Percentiles rank a stretch among this genome's conserved stretches.
Conservation (phyloP, 2,113 vertebrate species). For the Lycaon pictus region DNA sequence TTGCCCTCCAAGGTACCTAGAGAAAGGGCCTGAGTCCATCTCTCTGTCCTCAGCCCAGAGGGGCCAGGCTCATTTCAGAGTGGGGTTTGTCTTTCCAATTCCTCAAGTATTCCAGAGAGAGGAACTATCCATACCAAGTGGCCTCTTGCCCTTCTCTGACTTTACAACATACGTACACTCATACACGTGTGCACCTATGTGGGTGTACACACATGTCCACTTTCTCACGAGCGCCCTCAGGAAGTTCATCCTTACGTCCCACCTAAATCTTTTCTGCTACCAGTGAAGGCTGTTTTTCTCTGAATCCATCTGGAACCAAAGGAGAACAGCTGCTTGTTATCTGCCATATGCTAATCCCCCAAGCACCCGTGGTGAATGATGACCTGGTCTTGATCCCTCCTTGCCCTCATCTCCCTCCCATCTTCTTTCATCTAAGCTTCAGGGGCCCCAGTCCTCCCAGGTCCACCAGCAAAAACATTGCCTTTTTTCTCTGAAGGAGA, state of each 20-base stretch:
- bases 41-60: slow-evolving; percentile 59
- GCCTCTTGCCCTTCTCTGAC: neutral
- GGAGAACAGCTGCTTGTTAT: slow-evolving; percentile 68
- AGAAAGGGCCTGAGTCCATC: neutral
- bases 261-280: slow-evolving; percentile 53
- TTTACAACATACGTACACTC: neutral
- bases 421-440: neutral
- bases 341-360: slow-evolving; percentile 56
- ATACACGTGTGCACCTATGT: neutral
- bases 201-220: neutral
- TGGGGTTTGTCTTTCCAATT: neutral
- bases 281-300: slow-evolving; percentile 19
- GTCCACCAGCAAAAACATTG: neutral
- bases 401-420: neutral
- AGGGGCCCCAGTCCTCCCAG: neutral
- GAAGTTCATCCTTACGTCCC: slow-evolving; percentile 59
- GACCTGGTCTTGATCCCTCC: neutral
- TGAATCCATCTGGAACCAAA: slow-evolving; percentile 47
- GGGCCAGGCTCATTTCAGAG: slow-evolving; percentile 41
- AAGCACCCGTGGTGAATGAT: neutral
- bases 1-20: slow-evolving; percentile 60
- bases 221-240: neutral
- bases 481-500: too few relatives aligned
- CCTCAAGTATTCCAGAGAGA: slow-evolving; percentile 35
- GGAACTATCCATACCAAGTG: neutral